Evolutionary conservation across 2,797 vertebrate genomes (phyloP).

Genomic region (Rhincodon typus): DNA sequence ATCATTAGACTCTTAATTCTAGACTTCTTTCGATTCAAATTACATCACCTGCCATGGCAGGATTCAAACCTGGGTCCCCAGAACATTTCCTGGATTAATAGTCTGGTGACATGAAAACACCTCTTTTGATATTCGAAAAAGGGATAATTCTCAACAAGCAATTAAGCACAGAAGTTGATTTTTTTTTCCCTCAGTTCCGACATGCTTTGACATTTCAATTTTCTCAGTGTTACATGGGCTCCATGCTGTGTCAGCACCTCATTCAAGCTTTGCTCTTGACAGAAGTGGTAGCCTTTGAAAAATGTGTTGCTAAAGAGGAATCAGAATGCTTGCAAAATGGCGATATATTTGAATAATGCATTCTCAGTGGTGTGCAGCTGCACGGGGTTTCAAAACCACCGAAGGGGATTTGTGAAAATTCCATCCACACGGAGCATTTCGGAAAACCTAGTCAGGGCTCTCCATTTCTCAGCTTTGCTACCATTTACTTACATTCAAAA

Average conservation of each 20-base stretch:
- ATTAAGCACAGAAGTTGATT: neutral
- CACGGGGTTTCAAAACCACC: neutral
- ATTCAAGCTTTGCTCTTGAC: no score
- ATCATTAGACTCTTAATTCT: no score
- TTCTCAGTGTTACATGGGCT: neutral
- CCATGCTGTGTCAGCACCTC: no score
- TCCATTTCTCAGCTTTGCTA: neutral
- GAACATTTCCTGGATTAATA: no score
- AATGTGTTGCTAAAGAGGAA: no score
- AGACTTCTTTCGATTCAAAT: no score
- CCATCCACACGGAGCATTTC: neutral
- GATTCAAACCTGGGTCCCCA: no score
- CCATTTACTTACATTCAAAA: neutral
- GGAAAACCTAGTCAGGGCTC: neutral
- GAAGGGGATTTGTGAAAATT: neutral
- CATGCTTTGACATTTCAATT: slow-evolving; percentile 35
- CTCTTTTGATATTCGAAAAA: neutral
- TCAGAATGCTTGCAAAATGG: neutral
- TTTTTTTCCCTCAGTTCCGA: neutral
- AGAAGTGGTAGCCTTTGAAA: no score
- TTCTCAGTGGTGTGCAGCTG: no score
- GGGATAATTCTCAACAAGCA: neutral
- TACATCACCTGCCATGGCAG: no score
- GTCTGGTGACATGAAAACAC: neutral
- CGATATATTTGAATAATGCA: neutral